Percentiles rank a stretch among this genome's conserved stretches.
Evolutionary conservation across 2,888 invertebrate genomes (phyloP).

Genomic region (Carterocephalus palaemon): DNA sequence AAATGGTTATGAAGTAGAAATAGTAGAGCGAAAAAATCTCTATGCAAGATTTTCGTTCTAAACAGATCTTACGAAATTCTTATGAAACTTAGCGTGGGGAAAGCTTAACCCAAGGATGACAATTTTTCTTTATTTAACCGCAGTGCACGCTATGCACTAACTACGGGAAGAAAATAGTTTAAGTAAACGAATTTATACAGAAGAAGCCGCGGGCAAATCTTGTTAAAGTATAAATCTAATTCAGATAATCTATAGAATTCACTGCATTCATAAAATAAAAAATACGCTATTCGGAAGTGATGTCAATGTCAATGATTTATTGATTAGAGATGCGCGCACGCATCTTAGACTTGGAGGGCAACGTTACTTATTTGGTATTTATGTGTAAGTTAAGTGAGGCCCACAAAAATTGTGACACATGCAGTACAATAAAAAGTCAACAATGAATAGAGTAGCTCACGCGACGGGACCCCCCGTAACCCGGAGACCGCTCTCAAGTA

Average conservation of each 20-base stretch:
- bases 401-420: constrained; percentile 67
- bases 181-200: constrained; percentile 5
- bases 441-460: constrained; percentile 59
- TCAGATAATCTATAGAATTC: no score
- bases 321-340: constrained; percentile 50
- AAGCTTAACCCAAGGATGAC: no score
- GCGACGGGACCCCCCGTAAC: constrained; percentile 68
- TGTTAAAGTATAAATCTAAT: no score
- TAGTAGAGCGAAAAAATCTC: no score
- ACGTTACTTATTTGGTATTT: constrained; percentile 63
- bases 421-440: constrained; percentile 67
- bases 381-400: constrained; percentile 56
- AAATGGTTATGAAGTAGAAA: no score
- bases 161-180: no score
- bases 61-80: no score
- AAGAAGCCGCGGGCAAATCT: no score
- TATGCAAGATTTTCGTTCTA: no score
- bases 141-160: no score
- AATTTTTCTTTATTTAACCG: no score
- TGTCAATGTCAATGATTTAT: constrained; percentile 60
- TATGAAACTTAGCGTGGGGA: no score
- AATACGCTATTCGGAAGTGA: constrained; percentile 56
- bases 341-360: constrained; percentile 52
- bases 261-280: constrained; percentile 72
- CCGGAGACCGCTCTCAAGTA: constrained; percentile 56